Evolutionary conservation across 2,797 vertebrate genomes (phyloP).

Genomic region (Mareca penelope): DNA sequence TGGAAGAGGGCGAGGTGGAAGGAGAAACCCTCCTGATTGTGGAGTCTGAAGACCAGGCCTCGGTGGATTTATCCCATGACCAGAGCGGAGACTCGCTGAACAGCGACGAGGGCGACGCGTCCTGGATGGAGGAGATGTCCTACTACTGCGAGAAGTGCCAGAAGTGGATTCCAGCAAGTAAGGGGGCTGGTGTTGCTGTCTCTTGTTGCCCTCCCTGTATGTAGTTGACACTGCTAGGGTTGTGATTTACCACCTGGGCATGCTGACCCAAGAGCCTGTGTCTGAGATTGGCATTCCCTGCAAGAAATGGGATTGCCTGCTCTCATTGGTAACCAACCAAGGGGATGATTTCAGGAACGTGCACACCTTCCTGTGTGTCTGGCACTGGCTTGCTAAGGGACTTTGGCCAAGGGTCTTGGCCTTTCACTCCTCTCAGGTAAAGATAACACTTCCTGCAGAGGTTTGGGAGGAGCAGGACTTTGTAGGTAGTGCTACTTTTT

Average conservation of each 20-base stretch:
- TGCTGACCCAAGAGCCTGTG: fast-evolving
- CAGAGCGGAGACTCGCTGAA: conserved; percentile 96
- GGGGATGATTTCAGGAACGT: not conserved
- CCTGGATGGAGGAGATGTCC: conserved; percentile 92
- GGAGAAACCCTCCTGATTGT: conserved; percentile 95
- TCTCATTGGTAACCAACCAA: not conserved
- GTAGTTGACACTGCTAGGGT: not conserved
- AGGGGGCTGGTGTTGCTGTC: conserved; percentile 51
- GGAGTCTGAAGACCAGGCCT: conserved; percentile 94
- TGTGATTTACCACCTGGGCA: not conserved
- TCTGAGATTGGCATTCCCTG: not conserved
- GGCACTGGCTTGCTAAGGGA: not conserved
- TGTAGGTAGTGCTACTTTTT: not conserved
- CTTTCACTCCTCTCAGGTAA: not conserved
- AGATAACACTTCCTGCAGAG: not conserved
- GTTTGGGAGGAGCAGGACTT: not conserved
- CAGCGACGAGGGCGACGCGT: conserved; percentile 87
- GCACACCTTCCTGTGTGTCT: not conserved
- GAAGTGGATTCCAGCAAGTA: conserved; percentile 93
- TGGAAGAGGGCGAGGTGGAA: conserved; percentile 97
- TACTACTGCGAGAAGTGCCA: conserved; percentile 98
- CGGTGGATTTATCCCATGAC: conserved; percentile 94
- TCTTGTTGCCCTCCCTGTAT: not conserved
- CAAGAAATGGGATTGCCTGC: not conserved
- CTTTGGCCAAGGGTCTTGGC: not conserved